phyloP scores from a whole-genome alignment of 2,113 vertebrate genomes.

The Regulus satrapa region DNA sequence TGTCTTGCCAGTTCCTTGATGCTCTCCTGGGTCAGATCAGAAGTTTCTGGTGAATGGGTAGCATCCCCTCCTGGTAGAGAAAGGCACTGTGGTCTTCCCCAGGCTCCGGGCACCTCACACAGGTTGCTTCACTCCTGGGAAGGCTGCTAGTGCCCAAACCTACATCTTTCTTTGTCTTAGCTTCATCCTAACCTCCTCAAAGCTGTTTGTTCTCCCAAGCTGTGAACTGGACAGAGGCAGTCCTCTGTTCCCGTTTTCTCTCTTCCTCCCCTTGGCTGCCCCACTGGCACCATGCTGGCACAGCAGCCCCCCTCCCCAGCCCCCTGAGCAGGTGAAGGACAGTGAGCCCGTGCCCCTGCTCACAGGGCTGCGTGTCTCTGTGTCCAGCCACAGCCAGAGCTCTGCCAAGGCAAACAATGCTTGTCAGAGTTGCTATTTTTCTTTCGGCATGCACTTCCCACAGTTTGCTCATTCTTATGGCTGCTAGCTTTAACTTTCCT shows the following conservation, averaged over 20 bases:
- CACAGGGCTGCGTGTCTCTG: not conserved
- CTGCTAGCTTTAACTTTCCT: not conserved
- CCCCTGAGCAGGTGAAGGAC: not conserved
- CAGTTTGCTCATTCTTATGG: not conserved
- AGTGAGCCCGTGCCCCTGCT: not conserved
- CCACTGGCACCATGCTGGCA: not conserved
- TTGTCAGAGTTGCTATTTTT: not conserved
- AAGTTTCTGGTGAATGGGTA: not conserved
- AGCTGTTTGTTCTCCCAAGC: not conserved
- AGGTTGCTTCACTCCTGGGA: not conserved
- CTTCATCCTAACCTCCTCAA: not conserved
- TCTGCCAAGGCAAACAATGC: conserved; percentile 14
- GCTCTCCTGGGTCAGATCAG: not conserved
- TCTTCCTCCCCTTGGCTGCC: not conserved
- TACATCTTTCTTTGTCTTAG: not conserved
- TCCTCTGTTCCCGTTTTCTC: not conserved
- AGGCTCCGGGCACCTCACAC: not conserved
- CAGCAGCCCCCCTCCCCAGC: not conserved
- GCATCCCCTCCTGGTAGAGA: not conserved
- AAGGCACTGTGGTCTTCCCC: not conserved
- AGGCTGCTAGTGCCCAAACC: not conserved
- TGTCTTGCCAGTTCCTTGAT: not conserved
- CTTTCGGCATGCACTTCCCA: not conserved
- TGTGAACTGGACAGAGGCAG: rapidly evolving
- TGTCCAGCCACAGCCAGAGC: not conserved